Evolutionary conservation across 2,888 invertebrate species (phyloP), one percentile per base, ranked within the genome.

Genomic region (Morpho deidamia): DNA sequence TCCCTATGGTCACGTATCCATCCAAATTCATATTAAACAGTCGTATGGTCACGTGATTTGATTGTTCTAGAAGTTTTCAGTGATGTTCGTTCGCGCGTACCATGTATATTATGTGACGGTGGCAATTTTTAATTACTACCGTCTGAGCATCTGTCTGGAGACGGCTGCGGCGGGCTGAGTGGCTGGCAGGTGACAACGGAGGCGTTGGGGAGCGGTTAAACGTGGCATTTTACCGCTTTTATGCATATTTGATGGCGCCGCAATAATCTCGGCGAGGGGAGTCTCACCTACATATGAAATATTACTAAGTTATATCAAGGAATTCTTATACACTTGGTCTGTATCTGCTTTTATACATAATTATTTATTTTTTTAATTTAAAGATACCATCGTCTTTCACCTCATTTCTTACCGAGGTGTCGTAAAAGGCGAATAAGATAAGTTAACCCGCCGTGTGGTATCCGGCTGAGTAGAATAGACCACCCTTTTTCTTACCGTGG

Each of bases 191-290:
- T 82, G 84, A 79, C 81, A 79, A 71, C 78, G 74, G 71, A 70
- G 72, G 75, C 77, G 80, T 67, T 74, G 76, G 78, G 76, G 78
- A 74, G 81, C 85, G 83, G 85, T 90, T 87, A 88, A 89, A 82
- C 87, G 86, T 81, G 83, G 79, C 83, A 88, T 89, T 89, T 89
- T 89, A 89, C 85, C 81, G 85, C 88, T 85, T 89, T 89, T 88
- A 87, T 90, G 90, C 90, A 90, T 90, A 90, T 89, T 90, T 90
- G 83, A 90, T 87, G 87, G 81, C 80, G 70, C 81, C 84, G 78
- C 82, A 86, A 88, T 89, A 88, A 88, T 88, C 88, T 87, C 78
- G 83, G 86, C 78, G 67, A 69, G 76, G 78, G 76, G 72, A 62
- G 69, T 60, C 58, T 72, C 72, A 78, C 76, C 74, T 79, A 76